A percentile compares a stretch with the other conserved stretches of the same genome.
phyloP scores from a whole-genome alignment of 2,797 vertebrate genomes.

The Crax fasciolata region DNA sequence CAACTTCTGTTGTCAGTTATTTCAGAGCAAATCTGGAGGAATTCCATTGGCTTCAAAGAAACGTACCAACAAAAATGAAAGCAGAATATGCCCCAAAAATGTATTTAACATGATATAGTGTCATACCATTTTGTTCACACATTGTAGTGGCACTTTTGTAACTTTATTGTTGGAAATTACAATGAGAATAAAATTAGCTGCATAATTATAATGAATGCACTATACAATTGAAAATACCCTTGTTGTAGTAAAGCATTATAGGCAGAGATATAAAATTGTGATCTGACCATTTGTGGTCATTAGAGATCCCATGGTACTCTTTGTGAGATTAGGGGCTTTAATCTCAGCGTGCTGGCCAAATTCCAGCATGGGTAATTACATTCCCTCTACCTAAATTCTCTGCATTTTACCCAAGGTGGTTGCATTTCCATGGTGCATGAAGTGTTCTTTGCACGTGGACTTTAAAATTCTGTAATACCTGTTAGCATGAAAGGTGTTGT shows the following conservation, averaged over 20 bases:
- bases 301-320: slow-evolving; percentile 68
- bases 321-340: slow-evolving; percentile 72
- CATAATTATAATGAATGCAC: slow-evolving; percentile 26
- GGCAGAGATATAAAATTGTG: slow-evolving; percentile 49
- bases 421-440: slow-evolving; percentile 46
- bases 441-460: not conserved
- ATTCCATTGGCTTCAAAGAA: slow-evolving; percentile 55
- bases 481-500: slow-evolving; percentile 28
- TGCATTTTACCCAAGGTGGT: slow-evolving; percentile 61
- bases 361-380: slow-evolving; percentile 71
- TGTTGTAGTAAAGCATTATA: slow-evolving; percentile 52
- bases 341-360: slow-evolving; percentile 67
- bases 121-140: not conserved
- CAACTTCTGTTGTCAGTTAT: slow-evolving; percentile 38
- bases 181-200: slow-evolving; percentile 41
- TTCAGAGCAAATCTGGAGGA: slow-evolving; percentile 41
- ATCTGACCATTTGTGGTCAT: slow-evolving; percentile 73
- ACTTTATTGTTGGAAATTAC: slow-evolving; percentile 49
- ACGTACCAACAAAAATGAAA: slow-evolving; percentile 13
- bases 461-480: slow-evolving; percentile 42
- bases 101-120: not conserved
- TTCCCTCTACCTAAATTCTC: slow-evolving; percentile 60
- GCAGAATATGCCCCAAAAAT: slow-evolving; percentile 52
- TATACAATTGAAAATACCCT: slow-evolving; percentile 37
- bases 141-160: slow-evolving; percentile 10